Evolutionary conservation across 2,797 vertebrate species (phyloP), one percentile per base, ranked within the genome.

Genomic region (Microtus agrestis): DNA sequence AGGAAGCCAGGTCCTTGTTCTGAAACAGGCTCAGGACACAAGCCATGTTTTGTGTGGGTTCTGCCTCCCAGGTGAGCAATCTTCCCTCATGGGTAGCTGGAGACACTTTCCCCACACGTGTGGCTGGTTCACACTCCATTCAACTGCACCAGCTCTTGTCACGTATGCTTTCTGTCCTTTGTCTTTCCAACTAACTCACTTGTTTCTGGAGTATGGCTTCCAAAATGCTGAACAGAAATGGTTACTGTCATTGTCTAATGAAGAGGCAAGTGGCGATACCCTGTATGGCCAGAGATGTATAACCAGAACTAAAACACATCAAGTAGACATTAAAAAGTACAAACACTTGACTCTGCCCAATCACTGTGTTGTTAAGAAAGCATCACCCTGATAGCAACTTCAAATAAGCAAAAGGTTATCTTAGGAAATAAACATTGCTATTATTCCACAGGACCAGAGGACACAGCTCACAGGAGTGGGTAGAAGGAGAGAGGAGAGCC

Each of bases 301-400:
- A 82, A 43, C 25, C 90, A 91, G 92, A 86, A 56, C 56, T 63
- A 61, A 95, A 91, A 85, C 48, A 9, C 3, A 46, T 43, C 87
- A 10, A 51, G 15, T 31, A 14, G 34, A 63, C 69, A 46, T 59
- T 69, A 14, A 54, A 71, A 94, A 78, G 40, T 1, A 23, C 17
- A 84, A 25, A 21, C 69, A 14, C 4, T 37, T 61, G 40, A 27
- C 59, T 76, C 89, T 91, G 81, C 31, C 81, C 61, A 51, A 81
- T 85, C 71, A 65, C 29, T 69, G 0, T 40, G n/a, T 56, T 1
- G 0, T 37, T 87, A 67, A 59, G 25, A 71, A 82, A 90, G 67
- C 65, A 31, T 67, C 56, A 54, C 59, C 86, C 86, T 73, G 25
- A 86, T 37, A 11, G 19, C 17, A 67, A 17, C 51, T 92, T 95